Base-by-base conservation (phyloP, 1,140 invertebrate species). In the Trypoxylus dichotomus region DNA sequence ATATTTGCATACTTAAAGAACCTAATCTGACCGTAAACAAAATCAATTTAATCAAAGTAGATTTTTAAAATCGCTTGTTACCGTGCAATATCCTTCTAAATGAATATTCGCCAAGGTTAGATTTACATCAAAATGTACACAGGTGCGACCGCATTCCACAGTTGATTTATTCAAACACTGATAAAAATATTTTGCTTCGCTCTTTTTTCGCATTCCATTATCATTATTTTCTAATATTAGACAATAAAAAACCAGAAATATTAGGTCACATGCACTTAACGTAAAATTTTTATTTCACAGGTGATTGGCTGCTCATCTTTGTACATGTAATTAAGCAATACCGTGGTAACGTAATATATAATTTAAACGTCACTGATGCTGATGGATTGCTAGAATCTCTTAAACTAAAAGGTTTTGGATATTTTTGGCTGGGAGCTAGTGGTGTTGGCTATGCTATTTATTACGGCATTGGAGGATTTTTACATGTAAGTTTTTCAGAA, bases 241-340 rank as follows among this genome's bases (percentile, higher is more conserved):
- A n/a, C n/a, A n/a, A n/a, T n/a, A n/a, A n/a, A n/a, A n/a, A n/a
- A n/a, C n/a, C n/a, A n/a, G n/a, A n/a, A n/a, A n/a, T n/a, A n/a
- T n/a, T n/a, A n/a, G n/a, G n/a, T 24, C 76, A 43, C 5, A 63
- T 3, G 43, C n/a, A 3, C n/a, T 47, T 63, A 63, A 21, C 15
- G 13, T 63, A 21, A 24, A 1, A 24, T 80, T 58, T 27, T 60
- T 78, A 60, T 86, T 85, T 85, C 86, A 78, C 83, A 92, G 91
- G 91, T 80, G 91, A 92, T 86, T 92, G 91, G 91, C 85, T 91
- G 13, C 83, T 91, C 8, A 89, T 92, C 73, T 81, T 90, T 27
- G 90, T 91, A 1, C 88, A 91, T 82, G 88, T 90, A 8, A 82
- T 89, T 15, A 89, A 87, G 79, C 89, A 91, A 83, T 87, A 90